Evolutionary conservation across 2,797 vertebrate genomes (phyloP).

Genomic region (Chrysocyon brachyurus): DNA sequence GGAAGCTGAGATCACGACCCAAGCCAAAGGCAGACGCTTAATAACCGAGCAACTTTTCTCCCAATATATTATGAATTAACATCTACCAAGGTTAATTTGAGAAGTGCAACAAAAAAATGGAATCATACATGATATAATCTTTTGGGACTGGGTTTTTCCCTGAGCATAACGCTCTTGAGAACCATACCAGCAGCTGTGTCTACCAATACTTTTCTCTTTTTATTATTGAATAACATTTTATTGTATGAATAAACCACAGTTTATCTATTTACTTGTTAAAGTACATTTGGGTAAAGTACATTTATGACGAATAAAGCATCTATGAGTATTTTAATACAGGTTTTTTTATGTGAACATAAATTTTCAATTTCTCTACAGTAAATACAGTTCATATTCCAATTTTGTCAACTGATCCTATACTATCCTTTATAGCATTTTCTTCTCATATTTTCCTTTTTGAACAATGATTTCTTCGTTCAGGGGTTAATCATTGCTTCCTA

Average conservation of each 20-base stretch:
- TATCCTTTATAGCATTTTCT: not conserved
- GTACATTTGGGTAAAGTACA: not conserved
- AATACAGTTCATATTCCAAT: not conserved
- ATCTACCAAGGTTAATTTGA: not conserved
- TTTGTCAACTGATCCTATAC: not conserved
- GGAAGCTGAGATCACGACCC: not conserved
- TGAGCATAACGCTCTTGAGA: not conserved
- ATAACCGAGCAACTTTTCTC: not conserved
- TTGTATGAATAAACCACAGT: not conserved
- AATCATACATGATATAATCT: not conserved
- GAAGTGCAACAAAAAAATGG: not conserved
- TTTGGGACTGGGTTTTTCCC: not conserved
- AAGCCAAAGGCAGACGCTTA: not conserved
- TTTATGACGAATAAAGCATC: not conserved
- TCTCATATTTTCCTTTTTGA: not conserved
- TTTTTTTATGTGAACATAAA: not conserved
- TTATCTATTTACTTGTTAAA: not conserved
- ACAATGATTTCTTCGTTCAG: not conserved
- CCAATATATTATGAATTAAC: not conserved
- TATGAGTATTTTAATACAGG: not conserved
- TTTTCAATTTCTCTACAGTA: not conserved
- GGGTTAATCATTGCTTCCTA: not conserved
- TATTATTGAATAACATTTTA: not conserved
- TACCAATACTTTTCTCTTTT: not conserved
- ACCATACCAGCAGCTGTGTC: not conserved